These are phyloP conservation scores for Thalassoma bifasciatum DNA, from an alignment of 2,113 vertebrate genomes.

Conservation along the genomic window DNA sequence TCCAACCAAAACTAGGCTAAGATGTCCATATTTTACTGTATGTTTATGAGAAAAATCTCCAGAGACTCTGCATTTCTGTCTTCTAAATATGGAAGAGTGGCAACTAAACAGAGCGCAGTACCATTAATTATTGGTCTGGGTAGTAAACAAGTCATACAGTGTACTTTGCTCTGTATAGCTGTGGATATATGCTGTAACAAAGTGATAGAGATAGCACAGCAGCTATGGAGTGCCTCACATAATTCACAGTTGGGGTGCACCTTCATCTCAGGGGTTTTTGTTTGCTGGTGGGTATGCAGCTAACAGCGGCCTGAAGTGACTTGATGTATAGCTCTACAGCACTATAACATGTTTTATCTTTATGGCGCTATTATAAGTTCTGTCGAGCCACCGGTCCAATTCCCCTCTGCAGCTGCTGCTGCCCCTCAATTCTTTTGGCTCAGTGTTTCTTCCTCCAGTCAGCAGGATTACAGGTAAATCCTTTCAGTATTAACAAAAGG, in stretches of 20 bases:
- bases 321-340: constrained; percentile 56
- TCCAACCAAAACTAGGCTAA: not conserved
- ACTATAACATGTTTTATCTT: constrained; percentile 57
- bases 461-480: constrained; percentile 78
- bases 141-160: not conserved
- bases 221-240: constrained; percentile 13
- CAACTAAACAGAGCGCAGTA: not conserved
- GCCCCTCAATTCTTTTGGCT: constrained; percentile 51
- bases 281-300: constrained; percentile 38
- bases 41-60: constrained; percentile 2
- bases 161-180: not conserved
- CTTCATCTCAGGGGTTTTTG: constrained; percentile 16
- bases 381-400: constrained; percentile 42
- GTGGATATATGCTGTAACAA: constrained; percentile 11
- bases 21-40: not conserved
- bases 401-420: constrained; percentile 41
- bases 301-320: constrained; percentile 42
- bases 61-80: not conserved
- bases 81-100: constrained; percentile 1
- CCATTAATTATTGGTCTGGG: not conserved
- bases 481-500: constrained; percentile 59
- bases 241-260: constrained; percentile 20
- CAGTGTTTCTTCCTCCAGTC: constrained; percentile 59
- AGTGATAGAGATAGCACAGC: constrained; percentile 24
- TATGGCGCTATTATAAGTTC: constrained; percentile 39